A percentile compares a stretch with the other conserved stretches of the same genome.
These are phyloP conservation scores for Maniola hyperantus DNA, from an alignment of 2,888 invertebrate species.

Conservation along the genomic window DNA sequence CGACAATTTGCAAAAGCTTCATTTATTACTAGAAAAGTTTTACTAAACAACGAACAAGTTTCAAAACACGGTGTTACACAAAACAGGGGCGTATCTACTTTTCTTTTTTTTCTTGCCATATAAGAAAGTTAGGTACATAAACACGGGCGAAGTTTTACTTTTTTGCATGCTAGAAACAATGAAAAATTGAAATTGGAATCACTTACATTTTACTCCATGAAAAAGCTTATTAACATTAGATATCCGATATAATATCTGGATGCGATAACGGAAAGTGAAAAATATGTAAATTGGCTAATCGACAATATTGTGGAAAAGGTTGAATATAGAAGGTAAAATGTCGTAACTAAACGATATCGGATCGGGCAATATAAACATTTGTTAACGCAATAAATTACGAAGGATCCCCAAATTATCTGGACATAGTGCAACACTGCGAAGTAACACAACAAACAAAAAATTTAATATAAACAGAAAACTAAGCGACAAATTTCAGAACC, in stretches of 20 bases:
- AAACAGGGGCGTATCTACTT: too few species aligned
- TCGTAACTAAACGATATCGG: too few species aligned
- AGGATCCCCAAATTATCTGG: neutral
- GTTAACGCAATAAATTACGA: neutral
- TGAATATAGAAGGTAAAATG: too few species aligned
- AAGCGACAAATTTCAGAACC: slow-evolving; percentile 11
- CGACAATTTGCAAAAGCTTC: slow-evolving; percentile 8
- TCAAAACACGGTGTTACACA: slow-evolving; percentile 51
- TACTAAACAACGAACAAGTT: slow-evolving; percentile 56
- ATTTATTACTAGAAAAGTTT: slow-evolving; percentile 44
- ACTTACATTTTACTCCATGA: too few species aligned
- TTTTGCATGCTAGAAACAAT: neutral
- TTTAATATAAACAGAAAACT: slow-evolving; percentile 13
- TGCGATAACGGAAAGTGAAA: too few species aligned
- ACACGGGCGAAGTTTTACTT: neutral
- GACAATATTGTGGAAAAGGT: too few species aligned
- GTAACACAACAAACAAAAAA: neutral
- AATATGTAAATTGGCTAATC: too few species aligned
- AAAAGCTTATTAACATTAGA: too few species aligned
- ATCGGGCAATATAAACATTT: neutral
- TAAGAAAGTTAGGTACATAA: neutral
- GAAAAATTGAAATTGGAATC: too few species aligned
- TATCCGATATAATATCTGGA: too few species aligned
- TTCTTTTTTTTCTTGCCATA: neutral
- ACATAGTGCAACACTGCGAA: neutral